Evolutionary conservation across 2,888 invertebrate species (phyloP).

Genomic region (Hylaea fasciaria): DNA sequence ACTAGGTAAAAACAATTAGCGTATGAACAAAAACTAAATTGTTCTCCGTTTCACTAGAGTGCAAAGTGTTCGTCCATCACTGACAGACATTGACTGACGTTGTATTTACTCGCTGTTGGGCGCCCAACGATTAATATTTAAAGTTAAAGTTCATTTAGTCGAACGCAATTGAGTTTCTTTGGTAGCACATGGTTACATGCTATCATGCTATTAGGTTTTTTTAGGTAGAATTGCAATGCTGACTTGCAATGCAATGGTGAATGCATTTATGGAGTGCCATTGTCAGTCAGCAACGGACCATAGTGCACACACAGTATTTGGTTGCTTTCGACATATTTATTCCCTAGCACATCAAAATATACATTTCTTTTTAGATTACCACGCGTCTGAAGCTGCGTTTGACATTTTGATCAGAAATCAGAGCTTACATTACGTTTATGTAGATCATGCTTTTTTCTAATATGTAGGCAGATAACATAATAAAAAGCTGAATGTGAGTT

Average conservation of each 20-base stretch:
- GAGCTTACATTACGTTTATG: too few species aligned
- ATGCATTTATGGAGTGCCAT: too few species aligned
- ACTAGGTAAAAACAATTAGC: slow-evolving; percentile 16
- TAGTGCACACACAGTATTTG: too few species aligned
- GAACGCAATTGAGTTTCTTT: slow-evolving; percentile 9
- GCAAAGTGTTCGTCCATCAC: slow-evolving; percentile 29
- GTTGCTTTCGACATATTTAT: too few species aligned
- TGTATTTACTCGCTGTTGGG: slow-evolving; percentile 31
- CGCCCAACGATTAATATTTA: slow-evolving; percentile 36
- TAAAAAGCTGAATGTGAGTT: slow-evolving; percentile 27
- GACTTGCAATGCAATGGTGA: too few species aligned
- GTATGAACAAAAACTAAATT: slow-evolving; percentile 11
- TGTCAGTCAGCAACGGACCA: too few species aligned
- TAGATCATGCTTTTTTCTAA: too few species aligned
- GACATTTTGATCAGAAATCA: too few species aligned
- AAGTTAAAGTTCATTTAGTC: slow-evolving; percentile 12
- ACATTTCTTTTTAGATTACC: too few species aligned
- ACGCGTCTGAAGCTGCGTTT: too few species aligned
- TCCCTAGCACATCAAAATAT: too few species aligned
- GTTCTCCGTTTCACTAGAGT: slow-evolving; percentile 2
- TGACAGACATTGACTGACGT: slow-evolving; percentile 33
- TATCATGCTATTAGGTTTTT: not conserved
- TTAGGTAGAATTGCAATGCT: too few species aligned
- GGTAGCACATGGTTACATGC: slow-evolving; percentile 29
- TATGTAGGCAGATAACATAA: slow-evolving; percentile 8